These are phyloP conservation scores for Oegoconia quadripuncta DNA, from an alignment of 2,888 invertebrate genomes.

Conservation along the genomic window DNA sequence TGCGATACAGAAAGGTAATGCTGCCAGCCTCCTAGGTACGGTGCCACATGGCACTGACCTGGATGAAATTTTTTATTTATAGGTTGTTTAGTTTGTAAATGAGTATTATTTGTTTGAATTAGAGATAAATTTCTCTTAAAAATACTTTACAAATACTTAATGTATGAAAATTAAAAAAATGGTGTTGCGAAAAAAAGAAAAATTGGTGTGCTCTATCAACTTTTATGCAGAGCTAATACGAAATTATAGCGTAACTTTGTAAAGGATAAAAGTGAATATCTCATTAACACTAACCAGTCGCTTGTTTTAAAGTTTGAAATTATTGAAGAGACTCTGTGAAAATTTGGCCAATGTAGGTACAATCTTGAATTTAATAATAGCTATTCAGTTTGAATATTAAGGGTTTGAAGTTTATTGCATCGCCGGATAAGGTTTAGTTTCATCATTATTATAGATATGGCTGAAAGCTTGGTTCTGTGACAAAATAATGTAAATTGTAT, in stretches of 20 bases:
- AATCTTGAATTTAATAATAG: slow-evolving; percentile 5
- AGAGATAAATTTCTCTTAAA: too few species aligned
- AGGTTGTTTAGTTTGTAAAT: too few species aligned
- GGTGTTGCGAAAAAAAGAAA: slow-evolving; percentile 25
- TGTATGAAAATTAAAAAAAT: not conserved
- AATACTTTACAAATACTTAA: too few species aligned
- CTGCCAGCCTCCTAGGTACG: too few species aligned
- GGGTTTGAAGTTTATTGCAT: not conserved
- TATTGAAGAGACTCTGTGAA: slow-evolving; percentile 27
- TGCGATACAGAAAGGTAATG: too few species aligned
- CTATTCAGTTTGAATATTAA: not conserved
- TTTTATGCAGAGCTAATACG: slow-evolving; percentile 60
- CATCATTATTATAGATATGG: too few species aligned
- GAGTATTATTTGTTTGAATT: too few species aligned
- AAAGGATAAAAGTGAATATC: slow-evolving; percentile 63
- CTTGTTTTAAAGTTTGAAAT: slow-evolving; percentile 38
- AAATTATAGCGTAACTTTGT: slow-evolving; percentile 65
- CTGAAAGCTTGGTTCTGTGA: too few species aligned
- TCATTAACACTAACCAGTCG: slow-evolving; percentile 49
- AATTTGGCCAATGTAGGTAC: slow-evolving; percentile 8
- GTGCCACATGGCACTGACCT: too few species aligned
- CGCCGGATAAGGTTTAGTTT: not conserved
- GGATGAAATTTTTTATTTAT: too few species aligned
- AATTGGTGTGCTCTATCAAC: slow-evolving; percentile 64
- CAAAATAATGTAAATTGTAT: too few species aligned